Evolutionary conservation across 1,140 invertebrate genomes (phyloP).

Genomic region (Conopomorpha cramerella): DNA sequence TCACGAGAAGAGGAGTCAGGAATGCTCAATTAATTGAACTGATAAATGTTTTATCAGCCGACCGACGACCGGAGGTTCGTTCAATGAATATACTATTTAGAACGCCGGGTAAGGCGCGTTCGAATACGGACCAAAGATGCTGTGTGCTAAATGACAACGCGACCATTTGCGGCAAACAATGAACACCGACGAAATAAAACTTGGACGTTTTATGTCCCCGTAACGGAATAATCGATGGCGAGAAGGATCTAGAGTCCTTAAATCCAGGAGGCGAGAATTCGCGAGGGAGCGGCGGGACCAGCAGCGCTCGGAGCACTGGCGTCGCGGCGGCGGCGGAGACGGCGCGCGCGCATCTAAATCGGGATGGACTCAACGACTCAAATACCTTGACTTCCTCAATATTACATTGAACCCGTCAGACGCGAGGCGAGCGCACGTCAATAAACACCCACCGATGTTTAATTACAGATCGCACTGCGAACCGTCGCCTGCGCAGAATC

Average conservation of each 20-base stretch:
- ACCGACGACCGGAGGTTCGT: background rate
- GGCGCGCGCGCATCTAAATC: conserved; percentile 55
- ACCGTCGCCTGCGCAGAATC: too few relatives aligned
- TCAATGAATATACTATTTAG: conserved; percentile 8
- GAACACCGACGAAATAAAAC: conserved; percentile 13
- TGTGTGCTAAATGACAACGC: conserved; percentile 6
- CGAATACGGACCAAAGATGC: conserved; percentile 4
- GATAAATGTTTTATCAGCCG: too few relatives aligned
- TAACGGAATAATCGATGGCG: too few relatives aligned
- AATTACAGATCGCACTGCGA: too few relatives aligned
- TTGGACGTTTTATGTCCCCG: too few relatives aligned
- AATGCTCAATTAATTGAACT: too few relatives aligned
- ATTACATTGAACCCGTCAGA: conserved; percentile 55
- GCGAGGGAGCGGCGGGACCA: background rate
- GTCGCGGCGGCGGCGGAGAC: conserved; percentile 39
- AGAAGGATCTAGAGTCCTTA: too few relatives aligned
- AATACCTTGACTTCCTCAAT: conserved; percentile 61
- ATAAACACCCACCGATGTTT: conserved; percentile 48
- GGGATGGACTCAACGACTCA: conserved; percentile 54
- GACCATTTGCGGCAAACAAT: conserved; percentile 6
- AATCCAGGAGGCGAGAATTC: too few relatives aligned
- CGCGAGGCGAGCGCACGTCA: conserved; percentile 50
- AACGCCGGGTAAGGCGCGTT: conserved; percentile 4
- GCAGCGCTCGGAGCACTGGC: conserved; percentile 46
- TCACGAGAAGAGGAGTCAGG: too few relatives aligned